These are phyloP conservation scores for Stenchaetothrips biformis DNA, from an alignment of 2,888 invertebrate species.

Conservation along the genomic window DNA sequence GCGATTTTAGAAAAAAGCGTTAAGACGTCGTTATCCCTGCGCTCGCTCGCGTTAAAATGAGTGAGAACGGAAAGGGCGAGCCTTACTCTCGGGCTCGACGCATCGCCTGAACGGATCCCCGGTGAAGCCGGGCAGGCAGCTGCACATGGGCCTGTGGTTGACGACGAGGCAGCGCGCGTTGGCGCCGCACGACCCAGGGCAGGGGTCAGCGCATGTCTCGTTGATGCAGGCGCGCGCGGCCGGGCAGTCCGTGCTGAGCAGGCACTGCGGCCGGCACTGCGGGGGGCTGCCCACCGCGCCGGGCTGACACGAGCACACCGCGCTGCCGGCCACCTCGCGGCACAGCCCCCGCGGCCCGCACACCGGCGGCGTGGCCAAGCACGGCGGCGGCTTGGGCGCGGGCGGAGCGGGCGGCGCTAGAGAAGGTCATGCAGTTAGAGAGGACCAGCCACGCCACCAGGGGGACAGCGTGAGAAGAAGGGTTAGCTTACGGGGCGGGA, in stretches of 20 bases:
- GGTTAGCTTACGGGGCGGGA: slow-evolving; percentile 36
- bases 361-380: slow-evolving; percentile 50
- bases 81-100: slow-evolving; percentile 42
- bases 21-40: too few relatives aligned
- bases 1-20: too few relatives aligned
- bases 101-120: slow-evolving; percentile 59
- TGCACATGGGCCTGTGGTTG: slow-evolving; percentile 59
- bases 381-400: neutral
- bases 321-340: slow-evolving; percentile 51
- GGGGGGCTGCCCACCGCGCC: slow-evolving; percentile 56
- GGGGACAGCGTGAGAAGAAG: neutral
- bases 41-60: neutral
- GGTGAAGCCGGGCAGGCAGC: slow-evolving; percentile 54
- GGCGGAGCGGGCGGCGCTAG: neutral
- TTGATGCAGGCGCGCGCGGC: slow-evolving; percentile 55
- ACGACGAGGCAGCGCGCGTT: slow-evolving; percentile 54
- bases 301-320: slow-evolving; percentile 56
- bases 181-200: slow-evolving; percentile 53
- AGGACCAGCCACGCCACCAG: neutral
- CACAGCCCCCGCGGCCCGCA: slow-evolving; percentile 58
- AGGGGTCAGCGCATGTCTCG: slow-evolving; percentile 58
- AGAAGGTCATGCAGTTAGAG: slow-evolving; percentile 12
- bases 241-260: slow-evolving; percentile 55
- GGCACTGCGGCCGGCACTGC: slow-evolving; percentile 54
- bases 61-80: neutral